phyloP scores from a whole-genome alignment of 2,888 invertebrate species.

The Drymonia ruficornis region DNA sequence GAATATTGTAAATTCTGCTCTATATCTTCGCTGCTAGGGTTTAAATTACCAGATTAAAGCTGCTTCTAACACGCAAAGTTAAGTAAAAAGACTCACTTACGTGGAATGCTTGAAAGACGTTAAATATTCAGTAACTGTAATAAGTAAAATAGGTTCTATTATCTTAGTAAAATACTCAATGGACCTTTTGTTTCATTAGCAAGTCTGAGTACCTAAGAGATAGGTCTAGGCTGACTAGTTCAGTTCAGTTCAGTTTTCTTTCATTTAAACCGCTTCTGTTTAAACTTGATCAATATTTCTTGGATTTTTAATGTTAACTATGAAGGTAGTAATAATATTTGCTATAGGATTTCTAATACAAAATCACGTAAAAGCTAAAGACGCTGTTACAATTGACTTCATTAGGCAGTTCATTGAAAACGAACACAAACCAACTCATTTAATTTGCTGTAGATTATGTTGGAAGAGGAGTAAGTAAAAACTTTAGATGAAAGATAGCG shows the following conservation, averaged over 20 bases:
- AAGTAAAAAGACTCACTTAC: not conserved
- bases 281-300: no score
- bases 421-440: slow-evolving; percentile 55
- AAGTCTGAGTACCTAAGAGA: not conserved
- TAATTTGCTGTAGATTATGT: slow-evolving; percentile 51
- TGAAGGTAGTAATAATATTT: not conserved
- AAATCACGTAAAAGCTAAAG: slow-evolving; percentile 18
- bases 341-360: slow-evolving; percentile 6
- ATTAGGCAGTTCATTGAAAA: slow-evolving; percentile 53
- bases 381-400: slow-evolving; percentile 39
- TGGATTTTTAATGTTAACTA: not conserved
- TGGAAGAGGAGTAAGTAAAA: slow-evolving; percentile 57
- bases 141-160: not conserved
- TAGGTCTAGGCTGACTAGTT: not conserved
- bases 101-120: slow-evolving; percentile 2
- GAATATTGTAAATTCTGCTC: not conserved
- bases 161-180: not conserved
- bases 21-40: not conserved
- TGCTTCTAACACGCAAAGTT: not conserved
- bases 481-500: no score
- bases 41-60: not conserved
- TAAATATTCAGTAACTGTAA: not conserved
- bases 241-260: no score
- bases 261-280: no score
- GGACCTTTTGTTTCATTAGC: not conserved